Evolutionary conservation across 2,888 invertebrate species (phyloP).

Genomic region (Napeogenes inachia): DNA sequence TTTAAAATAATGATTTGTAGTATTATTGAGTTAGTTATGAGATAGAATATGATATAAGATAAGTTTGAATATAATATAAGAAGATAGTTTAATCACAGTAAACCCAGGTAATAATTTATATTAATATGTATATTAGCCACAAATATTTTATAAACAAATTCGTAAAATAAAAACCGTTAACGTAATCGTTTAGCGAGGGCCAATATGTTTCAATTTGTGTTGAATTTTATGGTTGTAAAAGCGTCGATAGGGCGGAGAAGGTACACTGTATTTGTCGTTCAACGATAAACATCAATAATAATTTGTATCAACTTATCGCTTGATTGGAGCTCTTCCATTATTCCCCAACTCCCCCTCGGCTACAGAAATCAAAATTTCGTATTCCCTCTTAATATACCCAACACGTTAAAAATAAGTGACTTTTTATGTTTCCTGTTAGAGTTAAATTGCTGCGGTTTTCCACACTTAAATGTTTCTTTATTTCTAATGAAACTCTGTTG

Average conservation of each 20-base stretch:
- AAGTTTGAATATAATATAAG: too few relatives aligned
- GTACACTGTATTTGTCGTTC: constrained; percentile 29
- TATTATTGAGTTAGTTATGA: too few relatives aligned
- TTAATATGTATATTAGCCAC: neutral
- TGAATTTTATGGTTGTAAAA: constrained; percentile 34
- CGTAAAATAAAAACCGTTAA: constrained; percentile 3
- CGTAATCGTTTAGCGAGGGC: constrained; percentile 14
- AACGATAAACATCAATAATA: constrained; percentile 33
- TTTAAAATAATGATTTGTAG: neutral
- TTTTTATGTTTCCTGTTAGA: constrained; percentile 3
- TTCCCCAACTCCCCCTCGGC: constrained; percentile 12
- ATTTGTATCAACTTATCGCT: constrained; percentile 33
- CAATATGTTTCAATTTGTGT: constrained; percentile 34
- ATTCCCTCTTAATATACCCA: neutral
- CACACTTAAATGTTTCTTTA: neutral
- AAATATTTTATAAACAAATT: neutral
- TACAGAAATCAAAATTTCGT: constrained; percentile 2
- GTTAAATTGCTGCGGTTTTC: constrained; percentile 3
- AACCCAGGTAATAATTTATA: too few relatives aligned
- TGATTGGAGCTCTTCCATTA: constrained; percentile 25
- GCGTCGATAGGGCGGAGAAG: constrained; percentile 27
- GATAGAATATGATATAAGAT: too few relatives aligned
- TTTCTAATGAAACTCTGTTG: neutral
- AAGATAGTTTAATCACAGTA: too few relatives aligned
- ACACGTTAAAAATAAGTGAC: constrained; percentile 5